A percentile compares a stretch with the other conserved stretches of the same genome.
phyloP scores from a whole-genome alignment of 2,888 invertebrate species.

The Eristalis arbustorum region DNA sequence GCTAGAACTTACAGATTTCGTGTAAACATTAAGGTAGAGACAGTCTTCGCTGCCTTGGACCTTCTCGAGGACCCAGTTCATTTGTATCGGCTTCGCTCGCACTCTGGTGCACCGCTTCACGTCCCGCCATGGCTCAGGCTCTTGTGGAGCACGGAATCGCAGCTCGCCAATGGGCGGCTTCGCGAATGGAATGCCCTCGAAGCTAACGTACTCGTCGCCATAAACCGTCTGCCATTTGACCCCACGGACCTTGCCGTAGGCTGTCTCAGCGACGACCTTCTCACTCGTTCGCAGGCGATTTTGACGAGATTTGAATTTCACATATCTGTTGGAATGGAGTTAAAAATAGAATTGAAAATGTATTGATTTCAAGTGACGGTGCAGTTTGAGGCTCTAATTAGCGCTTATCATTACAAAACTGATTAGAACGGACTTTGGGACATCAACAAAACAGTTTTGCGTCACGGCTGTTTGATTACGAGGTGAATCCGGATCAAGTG shows the following conservation, averaged over 20 bases:
- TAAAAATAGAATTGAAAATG: neutral
- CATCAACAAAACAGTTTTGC: neutral
- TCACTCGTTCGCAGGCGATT: constrained; percentile 77
- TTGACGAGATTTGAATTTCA: constrained; percentile 78
- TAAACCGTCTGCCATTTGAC: constrained; percentile 78
- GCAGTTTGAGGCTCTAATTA: neutral
- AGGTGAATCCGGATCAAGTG: constrained; percentile 5
- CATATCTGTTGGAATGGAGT: constrained; percentile 74
- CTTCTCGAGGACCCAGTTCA: constrained; percentile 77
- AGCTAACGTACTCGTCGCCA: constrained; percentile 77
- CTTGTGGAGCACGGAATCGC: constrained; percentile 80
- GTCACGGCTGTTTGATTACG: neutral
- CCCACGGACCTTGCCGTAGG: constrained; percentile 78
- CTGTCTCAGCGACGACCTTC: constrained; percentile 77
- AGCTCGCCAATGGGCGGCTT: constrained; percentile 78
- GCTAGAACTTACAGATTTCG: constrained; percentile 75
- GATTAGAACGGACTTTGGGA: neutral
- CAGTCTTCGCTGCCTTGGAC: constrained; percentile 82
- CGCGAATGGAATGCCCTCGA: constrained; percentile 79
- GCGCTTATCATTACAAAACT: neutral
- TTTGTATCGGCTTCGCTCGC: constrained; percentile 77
- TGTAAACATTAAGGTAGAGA: constrained; percentile 81
- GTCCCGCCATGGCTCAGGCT: constrained; percentile 80
- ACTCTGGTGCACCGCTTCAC: constrained; percentile 79
- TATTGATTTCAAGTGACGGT: no score